Base-by-base conservation (phyloP, 2,113 vertebrate genomes). In the Petrocephalus zakoni region DNA sequence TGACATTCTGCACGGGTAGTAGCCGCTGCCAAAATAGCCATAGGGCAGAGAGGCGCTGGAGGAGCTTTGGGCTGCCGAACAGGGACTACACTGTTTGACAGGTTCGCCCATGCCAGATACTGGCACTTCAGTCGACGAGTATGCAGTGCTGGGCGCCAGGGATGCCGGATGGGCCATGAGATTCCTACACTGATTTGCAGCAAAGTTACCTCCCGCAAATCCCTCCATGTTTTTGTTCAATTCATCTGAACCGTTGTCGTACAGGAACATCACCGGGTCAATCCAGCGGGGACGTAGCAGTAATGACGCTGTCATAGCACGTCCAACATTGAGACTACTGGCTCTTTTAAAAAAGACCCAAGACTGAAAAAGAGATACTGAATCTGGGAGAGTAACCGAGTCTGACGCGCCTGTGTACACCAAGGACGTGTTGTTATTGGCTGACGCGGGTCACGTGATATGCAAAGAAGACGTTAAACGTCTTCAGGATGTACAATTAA, bases 251-350 rank as follows among this genome's bases (percentile, higher is more conserved):
- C 96, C 95, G 96, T 96, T 97, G 96, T 99, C 98, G 96, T 98
- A 99, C 92, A 99, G 97, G 90, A 99, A 99, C 98, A 99, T 99
- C 96, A 99, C 97, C 95, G 98, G 98, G 96, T 99, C 98, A 95
- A 98, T 97, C 98, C 98, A 99, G 97, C 97, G 97, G 93, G 98
- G 97, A 94, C 98, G 97, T 95, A 99, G 97, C 94, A 99, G 97
- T 94, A 99, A 95, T 95, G 98, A 97, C 94, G 97, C 97, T 97
- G 98, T 99, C 98, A 99, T 99, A 99, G 97, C 98, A 97, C 97
- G 97, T 95, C 96, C 96, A 95, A 96, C 97, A 97, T 97, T 95
- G 96, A 98, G 96, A 96, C 96, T 94, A 96, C 95, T 96, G 96
- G 96, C 97, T 97, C 97, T 97, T 97, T 97, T 97, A 97, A 96